Evolutionary conservation across 1,140 invertebrate genomes (phyloP).

Genomic region (Uloborus diversus): DNA sequence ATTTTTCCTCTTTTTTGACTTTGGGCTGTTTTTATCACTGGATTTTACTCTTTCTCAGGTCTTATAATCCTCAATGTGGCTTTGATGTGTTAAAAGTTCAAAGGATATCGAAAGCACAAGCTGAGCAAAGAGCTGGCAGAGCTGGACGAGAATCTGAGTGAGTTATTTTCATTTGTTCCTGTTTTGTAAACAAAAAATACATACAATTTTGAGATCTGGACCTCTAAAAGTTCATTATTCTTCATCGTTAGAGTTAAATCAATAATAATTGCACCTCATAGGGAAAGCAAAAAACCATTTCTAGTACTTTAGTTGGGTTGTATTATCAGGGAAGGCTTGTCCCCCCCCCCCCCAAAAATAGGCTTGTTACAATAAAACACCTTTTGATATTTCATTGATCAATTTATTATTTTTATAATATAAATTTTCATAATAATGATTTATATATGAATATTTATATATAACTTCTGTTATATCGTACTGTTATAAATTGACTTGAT

Average conservation of each 20-base stretch:
- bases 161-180: not conserved
- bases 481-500: not conserved
- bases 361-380: too few relatives aligned
- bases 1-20: not conserved
- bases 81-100: conserved; percentile 85
- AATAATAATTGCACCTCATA: too few relatives aligned
- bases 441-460: too few relatives aligned
- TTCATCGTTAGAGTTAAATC: too few relatives aligned
- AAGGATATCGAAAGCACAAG: conserved; percentile 88
- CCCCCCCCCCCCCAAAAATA: too few relatives aligned
- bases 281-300: too few relatives aligned
- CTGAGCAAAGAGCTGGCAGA: conserved; percentile 88
- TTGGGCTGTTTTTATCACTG: not conserved
- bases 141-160: conserved; percentile 81
- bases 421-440: too few relatives aligned
- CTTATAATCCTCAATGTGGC: conserved; percentile 82
- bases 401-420: too few relatives aligned
- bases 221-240: not conserved
- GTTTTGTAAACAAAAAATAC: too few relatives aligned
- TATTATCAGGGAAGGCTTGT: not conserved
- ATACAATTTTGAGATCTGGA: too few relatives aligned
- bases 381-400: too few relatives aligned
- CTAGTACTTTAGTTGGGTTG: not conserved
- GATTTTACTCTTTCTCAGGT: conserved; percentile 61
- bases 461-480: not conserved